Evolutionary conservation across 2,113 vertebrate genomes (phyloP), one percentile per base, ranked within the genome.

Genomic region (Pedionomus torquatus): DNA sequence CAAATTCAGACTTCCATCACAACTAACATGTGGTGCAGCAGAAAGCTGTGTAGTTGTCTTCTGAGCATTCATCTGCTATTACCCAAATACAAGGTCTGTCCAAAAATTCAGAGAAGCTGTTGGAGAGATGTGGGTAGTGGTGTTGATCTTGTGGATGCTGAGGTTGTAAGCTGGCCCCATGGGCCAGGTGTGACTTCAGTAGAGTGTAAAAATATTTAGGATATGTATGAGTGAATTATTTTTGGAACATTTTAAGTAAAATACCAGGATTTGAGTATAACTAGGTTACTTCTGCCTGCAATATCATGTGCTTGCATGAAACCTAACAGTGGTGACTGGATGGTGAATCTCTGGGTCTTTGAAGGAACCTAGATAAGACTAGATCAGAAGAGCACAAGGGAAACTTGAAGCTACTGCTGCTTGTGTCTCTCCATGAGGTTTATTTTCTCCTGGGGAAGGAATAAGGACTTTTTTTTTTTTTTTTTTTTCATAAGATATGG

Each of bases 301-400:
- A 12, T 4, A 8, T 0, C 0, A 3, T 69, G 9, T 1, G 9
- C 10, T 35, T 55, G 30, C 2, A 4, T 10, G 23, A 19, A 52
- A 54, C 13, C 9, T n/a, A 23, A 12, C 17, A 13, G 13, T 41
- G 10, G 30, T 30, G 60, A 35, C 26, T 41, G 63, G 5, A 14
- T 28, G 24, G 26, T 43, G 28, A 15, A 7, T 35, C 11, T 24
- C 19, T 48, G 19, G 2, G 28, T 78, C 24, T 85, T 35, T 48
- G 30, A n/a, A 13, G 31, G n/a, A 66, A 26, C 7, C 9, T 13
- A 1, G 28, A 2, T 21, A 23, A 58, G 5, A 46, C 25, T 28
- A 31, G 8, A 13, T 1, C 55, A 31, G 39, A 77, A 46, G 25
- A 78, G 8, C 7, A 43, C 5, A 39, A 74, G 70, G 21, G 28